Percentiles rank a stretch among this genome's conserved stretches.
Conservation (phyloP, 2,888 invertebrate genomes). For the Oithona nana region DNA sequence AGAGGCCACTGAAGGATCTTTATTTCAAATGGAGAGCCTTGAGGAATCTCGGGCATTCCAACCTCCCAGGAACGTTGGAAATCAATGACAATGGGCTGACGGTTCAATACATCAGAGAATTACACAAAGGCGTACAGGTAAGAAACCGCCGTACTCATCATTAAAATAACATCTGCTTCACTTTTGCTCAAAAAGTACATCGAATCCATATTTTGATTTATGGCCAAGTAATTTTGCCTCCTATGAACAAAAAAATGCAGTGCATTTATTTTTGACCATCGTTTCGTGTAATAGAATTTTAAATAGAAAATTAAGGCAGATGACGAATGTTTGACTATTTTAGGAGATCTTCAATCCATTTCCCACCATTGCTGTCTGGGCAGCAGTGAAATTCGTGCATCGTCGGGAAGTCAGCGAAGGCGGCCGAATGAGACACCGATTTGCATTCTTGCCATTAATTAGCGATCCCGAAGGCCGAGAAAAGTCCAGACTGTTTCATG, state of each 20-base stretch:
- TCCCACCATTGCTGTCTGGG: slow-evolving; percentile 80
- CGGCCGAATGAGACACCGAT: slow-evolving; percentile 32
- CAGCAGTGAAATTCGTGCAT: slow-evolving; percentile 64
- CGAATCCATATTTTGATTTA: no score
- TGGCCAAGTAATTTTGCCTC: no score
- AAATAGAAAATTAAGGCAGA: background rate
- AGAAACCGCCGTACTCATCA: background rate
- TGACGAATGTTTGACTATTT: background rate
- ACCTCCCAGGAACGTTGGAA: slow-evolving; percentile 40
- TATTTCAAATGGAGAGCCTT: slow-evolving; percentile 38
- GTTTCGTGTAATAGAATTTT: no score
- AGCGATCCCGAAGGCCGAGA: slow-evolving; percentile 40
- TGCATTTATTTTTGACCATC: no score
- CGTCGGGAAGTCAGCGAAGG: slow-evolving; percentile 19
- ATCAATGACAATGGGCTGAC: slow-evolving; percentile 32
- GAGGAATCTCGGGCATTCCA: slow-evolving; percentile 29
- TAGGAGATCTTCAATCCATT: slow-evolving; percentile 46
- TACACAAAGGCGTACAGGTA: slow-evolving; percentile 23
- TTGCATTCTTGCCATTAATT: slow-evolving; percentile 64
- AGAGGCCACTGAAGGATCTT: slow-evolving; percentile 53
- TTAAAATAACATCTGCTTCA: no score
- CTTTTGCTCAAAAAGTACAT: no score
- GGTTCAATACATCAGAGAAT: slow-evolving; percentile 19
- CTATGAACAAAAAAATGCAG: no score
- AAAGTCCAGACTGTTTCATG: slow-evolving; percentile 21